Base-by-base conservation (phyloP, 2,113 vertebrate genomes). In the Cnemophilus loriae region DNA sequence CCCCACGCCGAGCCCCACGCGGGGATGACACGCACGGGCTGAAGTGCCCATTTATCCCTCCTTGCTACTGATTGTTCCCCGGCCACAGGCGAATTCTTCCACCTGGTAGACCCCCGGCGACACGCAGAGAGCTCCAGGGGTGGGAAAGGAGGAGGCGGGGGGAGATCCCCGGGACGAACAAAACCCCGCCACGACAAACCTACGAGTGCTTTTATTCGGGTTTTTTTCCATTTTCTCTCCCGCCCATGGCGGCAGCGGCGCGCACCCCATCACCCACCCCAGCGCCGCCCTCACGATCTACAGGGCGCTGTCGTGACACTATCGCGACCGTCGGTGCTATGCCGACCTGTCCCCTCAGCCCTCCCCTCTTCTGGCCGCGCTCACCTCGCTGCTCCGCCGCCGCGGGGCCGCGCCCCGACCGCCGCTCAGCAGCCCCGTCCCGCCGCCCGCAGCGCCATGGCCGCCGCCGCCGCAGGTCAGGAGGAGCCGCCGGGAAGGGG, bases 21-120 rank as follows among this genome's bases (percentile, higher is more conserved):
- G 57, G 57, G 73, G 56, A 22, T 6, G 49, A 41, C 75, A 6
- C 30, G 28, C 14, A 12, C 3, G 37, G 67, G 32, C 37, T 50
- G 13, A 4, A 20, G 4, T 20, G 59, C 27, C 59, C 77, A 59
- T 44, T 44, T 13, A 7, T n/a, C 52, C 59, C 33, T 44, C 27
- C 59, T 7, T 3, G 44, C 12, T 59, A 3, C 35, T 0, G 35
- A 35, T 0, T 19, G 27, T 1, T 33, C 35, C 35, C 37, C 6
- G 12, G 37, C 42, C 76, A 33, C 49, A 4, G 32, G 42, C 59
- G 13, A 16, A 32, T 28, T 7, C 42, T 11, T 24, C 35, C 57
- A 32, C 35, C 67, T 1, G 35, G 17, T 35, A 49, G 35, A 56
- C 4, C 17, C 26, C 6, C 35, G 26, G 57, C 18, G 23, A 42